Percentiles rank a stretch among this genome's conserved stretches.
phyloP scores from a whole-genome alignment of 2,113 vertebrate genomes.

The Pluvialis apricaria region DNA sequence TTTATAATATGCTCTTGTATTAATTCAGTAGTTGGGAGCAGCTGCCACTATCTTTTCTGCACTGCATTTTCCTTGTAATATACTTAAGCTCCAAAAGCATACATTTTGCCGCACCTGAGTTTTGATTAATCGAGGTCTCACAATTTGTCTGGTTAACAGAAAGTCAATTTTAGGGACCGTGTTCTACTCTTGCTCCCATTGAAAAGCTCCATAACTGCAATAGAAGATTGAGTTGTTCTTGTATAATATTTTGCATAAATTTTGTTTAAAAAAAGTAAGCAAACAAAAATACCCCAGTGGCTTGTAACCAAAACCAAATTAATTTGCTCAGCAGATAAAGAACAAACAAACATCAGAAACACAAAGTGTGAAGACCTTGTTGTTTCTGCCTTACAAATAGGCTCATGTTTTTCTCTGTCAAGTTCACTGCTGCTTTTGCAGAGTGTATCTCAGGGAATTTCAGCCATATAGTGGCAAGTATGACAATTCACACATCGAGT shows the following conservation, averaged over 20 bases:
- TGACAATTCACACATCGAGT: neutral
- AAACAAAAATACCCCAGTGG: neutral
- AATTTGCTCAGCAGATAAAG: neutral
- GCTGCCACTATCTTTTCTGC: neutral
- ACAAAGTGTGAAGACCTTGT: neutral
- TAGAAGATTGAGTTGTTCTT: neutral
- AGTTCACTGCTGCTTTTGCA: slow-evolving; percentile 6
- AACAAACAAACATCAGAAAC: neutral
- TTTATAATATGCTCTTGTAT: neutral
- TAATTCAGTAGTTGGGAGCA: neutral
- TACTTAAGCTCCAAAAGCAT: neutral
- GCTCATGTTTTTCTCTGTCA: neutral
- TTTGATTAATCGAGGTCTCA: neutral
- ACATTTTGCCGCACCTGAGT: neutral
- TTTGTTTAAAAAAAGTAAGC: neutral
- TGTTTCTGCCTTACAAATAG: neutral
- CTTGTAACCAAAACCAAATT: neutral
- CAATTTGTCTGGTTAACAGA: neutral
- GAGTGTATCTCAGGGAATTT: neutral
- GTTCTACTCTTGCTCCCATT: neutral
- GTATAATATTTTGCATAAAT: neutral
- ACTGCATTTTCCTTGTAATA: neutral
- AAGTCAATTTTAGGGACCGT: neutral
- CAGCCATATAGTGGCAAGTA: neutral
- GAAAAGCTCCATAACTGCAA: neutral